Evolutionary conservation across 2,797 vertebrate species (phyloP).

Genomic region (Catamblyrhynchus diadema): DNA sequence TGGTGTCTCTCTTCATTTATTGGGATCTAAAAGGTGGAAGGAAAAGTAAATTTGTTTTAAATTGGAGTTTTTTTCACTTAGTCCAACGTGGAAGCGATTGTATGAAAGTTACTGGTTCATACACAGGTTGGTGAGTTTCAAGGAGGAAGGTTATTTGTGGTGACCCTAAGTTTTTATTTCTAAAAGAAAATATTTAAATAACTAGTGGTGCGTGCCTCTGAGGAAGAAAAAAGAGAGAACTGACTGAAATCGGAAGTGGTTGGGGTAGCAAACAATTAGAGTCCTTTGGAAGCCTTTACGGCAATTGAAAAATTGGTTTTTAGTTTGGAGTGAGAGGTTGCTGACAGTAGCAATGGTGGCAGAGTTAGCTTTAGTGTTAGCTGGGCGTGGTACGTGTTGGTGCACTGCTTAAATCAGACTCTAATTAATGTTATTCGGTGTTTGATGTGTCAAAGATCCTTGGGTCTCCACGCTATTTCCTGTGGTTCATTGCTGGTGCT

Average conservation of each 20-base stretch:
- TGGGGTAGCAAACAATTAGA: neutral
- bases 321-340: neutral
- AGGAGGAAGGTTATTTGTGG: neutral
- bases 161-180: neutral
- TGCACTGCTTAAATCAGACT: neutral
- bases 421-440: neutral
- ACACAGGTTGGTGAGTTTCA: neutral
- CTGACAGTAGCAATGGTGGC: neutral
- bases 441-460: neutral
- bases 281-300: neutral
- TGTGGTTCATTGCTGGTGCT: neutral
- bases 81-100: neutral
- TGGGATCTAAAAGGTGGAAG: neutral
- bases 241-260: neutral
- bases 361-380: neutral
- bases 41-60: neutral
- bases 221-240: neutral
- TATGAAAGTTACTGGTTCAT: neutral
- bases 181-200: neutral
- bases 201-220: fast-evolving
- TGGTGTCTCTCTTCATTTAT: neutral
- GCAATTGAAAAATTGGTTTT: neutral
- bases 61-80: neutral
- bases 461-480: neutral
- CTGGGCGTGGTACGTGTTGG: fast-evolving